Evolutionary conservation across 2,797 vertebrate species (phyloP), one percentile per base, ranked within the genome.

Genomic region (Thalassophryne amazonica): DNA sequence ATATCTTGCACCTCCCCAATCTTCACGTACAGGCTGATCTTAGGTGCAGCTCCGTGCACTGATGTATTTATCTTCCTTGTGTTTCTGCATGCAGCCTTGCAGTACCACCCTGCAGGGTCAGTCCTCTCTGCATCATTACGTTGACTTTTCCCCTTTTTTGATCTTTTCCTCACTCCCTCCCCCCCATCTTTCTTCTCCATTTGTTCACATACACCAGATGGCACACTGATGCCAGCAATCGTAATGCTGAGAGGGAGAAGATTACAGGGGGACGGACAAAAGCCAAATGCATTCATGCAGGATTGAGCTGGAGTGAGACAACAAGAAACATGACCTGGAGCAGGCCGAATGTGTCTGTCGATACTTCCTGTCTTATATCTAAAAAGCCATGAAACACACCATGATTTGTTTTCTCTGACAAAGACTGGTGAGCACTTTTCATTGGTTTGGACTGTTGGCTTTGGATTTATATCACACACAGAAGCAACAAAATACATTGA

Each of bases 371-470:
- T 89, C 77, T 83, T 81, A 78, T 80, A 90, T 86, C 72, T 85
- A 81, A 88, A n/a, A 91, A 92, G 90, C 91, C 90, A 91, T 91
- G 88, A 86, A 88, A 88, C 32, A 34, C 73, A 86, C 86, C 74
- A 80, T 85, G 68, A 83, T 85, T 87, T 84, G 55, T 72, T 82
- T 81, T 78, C 37, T 80, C 81, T 84, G 73, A 70, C 80, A 86
- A 81, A 78, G 55, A 82, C 75, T 78, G 77, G 75, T 81, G 78
- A 73, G 79, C 84, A 81, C 80, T 85, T 78, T 70, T 62, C 40
- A 80, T 84, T 61, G 43, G 52, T 70, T 78, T 42, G 45, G 60
- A 73, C 58, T 75, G 70, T 82, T 68, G 56, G 56, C n/a, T 84
- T 80, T 53, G 53, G 83, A 74, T 86, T 82, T 78, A 69, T 80